phyloP scores from a whole-genome alignment of 2,797 vertebrate genomes.

The Lutjanus campechanus region DNA sequence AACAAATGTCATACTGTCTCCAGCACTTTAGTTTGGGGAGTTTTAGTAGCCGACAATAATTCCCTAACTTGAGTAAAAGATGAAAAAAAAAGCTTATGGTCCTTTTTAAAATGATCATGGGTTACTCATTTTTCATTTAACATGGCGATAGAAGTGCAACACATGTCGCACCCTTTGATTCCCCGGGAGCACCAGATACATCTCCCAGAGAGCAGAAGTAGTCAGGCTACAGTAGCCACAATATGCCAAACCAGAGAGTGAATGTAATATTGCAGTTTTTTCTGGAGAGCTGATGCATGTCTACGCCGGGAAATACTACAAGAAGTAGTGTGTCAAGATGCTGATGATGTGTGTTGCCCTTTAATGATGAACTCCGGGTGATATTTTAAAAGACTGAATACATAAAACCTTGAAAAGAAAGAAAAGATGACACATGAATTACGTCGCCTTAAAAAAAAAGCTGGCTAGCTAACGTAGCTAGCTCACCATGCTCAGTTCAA shows the following conservation, averaged over 20 bases:
- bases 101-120: not conserved
- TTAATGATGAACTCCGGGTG: not conserved
- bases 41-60: slow-evolving; percentile 1
- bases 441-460: slow-evolving; percentile 5
- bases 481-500: not conserved
- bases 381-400: not conserved
- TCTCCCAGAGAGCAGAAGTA: too few species aligned
- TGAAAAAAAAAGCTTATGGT: not conserved
- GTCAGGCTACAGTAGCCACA: not conserved
- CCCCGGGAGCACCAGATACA: not conserved
- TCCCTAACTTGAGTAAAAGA: not conserved
- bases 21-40: not conserved
- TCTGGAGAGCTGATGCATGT: not conserved
- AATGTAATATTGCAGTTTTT: not conserved
- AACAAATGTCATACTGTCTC: not conserved
- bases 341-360: not conserved
- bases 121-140: not conserved
- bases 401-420: not conserved
- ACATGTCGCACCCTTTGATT: not conserved
- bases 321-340: not conserved
- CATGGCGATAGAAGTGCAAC: not conserved
- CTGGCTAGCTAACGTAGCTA: not conserved
- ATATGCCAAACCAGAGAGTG: too few species aligned
- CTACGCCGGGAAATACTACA: not conserved
- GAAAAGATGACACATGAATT: not conserved